These are phyloP conservation scores for Bos indicus DNA, from an alignment of 2,113 vertebrate species.

Conservation along the genomic window DNA sequence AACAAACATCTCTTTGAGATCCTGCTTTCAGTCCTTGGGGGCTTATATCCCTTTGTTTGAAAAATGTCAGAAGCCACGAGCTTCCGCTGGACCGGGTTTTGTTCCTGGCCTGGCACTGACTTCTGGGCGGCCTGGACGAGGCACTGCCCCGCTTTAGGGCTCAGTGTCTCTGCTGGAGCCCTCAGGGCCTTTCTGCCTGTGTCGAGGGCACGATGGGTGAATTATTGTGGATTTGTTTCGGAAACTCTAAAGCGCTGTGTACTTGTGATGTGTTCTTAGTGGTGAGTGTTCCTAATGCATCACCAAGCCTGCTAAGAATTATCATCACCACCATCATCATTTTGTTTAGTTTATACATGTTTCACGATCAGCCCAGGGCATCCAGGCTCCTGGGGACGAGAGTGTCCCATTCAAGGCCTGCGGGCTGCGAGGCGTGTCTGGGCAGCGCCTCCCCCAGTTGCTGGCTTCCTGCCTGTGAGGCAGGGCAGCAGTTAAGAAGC, in stretches of 20 bases:
- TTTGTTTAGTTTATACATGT: neutral
- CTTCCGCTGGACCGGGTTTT: neutral
- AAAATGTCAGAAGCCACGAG: neutral
- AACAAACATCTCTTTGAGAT: neutral
- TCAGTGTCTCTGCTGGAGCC: neutral
- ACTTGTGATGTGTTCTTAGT: neutral
- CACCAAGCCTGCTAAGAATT: neutral
- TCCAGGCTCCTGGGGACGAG: neutral
- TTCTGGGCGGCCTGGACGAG: neutral
- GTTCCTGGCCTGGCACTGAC: neutral
- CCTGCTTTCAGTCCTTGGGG: neutral
- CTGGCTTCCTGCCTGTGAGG: neutral
- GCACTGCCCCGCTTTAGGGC: neutral
- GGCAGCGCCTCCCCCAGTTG: neutral
- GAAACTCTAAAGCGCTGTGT: neutral
- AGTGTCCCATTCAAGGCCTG: neutral
- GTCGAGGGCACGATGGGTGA: neutral
- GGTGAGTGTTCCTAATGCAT: neutral
- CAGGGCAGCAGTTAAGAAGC: neutral
- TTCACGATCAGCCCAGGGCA: neutral
- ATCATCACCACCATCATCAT: too few species aligned
- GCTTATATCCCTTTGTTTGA: neutral
- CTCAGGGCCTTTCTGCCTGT: neutral
- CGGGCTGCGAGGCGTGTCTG: accelerated
- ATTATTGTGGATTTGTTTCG: neutral